Evolutionary conservation across 2,888 invertebrate species (phyloP), one percentile per base, ranked within the genome.

Genomic region (Tachina grossa): DNA sequence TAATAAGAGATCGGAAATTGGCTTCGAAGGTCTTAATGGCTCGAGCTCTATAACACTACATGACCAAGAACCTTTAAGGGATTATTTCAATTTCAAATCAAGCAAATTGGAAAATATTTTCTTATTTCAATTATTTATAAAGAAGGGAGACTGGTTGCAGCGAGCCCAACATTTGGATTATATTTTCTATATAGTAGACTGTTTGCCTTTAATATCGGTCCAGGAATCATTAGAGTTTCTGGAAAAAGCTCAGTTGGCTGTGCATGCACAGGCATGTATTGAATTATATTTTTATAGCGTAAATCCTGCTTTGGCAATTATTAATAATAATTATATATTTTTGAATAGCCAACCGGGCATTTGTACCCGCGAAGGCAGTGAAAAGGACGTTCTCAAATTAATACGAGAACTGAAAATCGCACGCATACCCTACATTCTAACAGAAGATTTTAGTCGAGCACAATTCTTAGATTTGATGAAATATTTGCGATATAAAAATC

Each of bases 261-360:
- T 61, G 8, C 74, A 74, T 13, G 13, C 8, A 9, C 49, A 61
- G 51, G 16, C 9, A 69, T 65, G 31, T 49, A 55, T 16, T 1
- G 57, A 68, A 1, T 49, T 79, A 14, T 75, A 75, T 55, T 75
- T 79, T 47, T 83, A 79, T 41, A 63, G 57, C 55, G 69, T 83
- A n/a, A 83, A 79, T 57, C 78, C 83, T 9, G 68, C 74, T 8
- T 55, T 83, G 55, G 74, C 78, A 8, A 69, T 83, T 49, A 69
- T 79, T 9, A 83, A 61, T 14, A 83, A 79, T 49, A 61, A 68
- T 41, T 75, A 83, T 22, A 55, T 69, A 49, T 83, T 79, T 63
- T 16, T 14, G 0, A 55, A 13, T 57, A 1, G 14, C 11, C 5
- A 22, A 16, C 41, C 41, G 8, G 41, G 19, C 2, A 51, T 19